Base-by-base conservation (phyloP, 2,888 invertebrate genomes). In the Drosophila lacicola region DNA sequence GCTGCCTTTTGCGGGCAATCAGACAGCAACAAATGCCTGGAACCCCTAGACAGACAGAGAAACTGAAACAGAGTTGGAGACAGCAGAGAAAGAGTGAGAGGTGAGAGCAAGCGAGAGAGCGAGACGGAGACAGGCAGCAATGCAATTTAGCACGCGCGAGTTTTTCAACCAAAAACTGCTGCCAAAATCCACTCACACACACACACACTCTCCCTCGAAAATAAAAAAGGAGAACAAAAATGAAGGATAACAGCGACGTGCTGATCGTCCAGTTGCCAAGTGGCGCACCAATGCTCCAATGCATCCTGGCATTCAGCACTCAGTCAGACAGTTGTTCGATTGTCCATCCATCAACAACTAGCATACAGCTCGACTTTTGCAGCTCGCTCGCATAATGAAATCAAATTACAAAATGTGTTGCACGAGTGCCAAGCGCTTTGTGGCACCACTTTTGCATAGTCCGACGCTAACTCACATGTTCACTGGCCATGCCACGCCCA, bases 1-100 rank as follows among this genome's bases (percentile, higher is more conserved):
- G 57, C 58, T 63, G 74, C 68, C 85, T 89, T 82, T 85, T 88
- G 83, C 83, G 88, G 82, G 82, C 90, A 88, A 86, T 88, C 89
- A 88, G 83, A 84, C 86, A 80, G 78, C 87, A 86, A 80, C 85
- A 89, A 88, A 89, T 84, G 79, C 64, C 69, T 57, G 49, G 47
- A 33, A 54, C 49, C 44, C 41, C 39, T 53, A 65, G 47, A 68
- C 51, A 57, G 66, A 51, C 33, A 57, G 42, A 36, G 39, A 37
- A 56, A 61, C 29, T 11, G 46, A 42, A 9, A 10, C 36, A 21
- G 50, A 29, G 29, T 29, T 29, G 29, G 29, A 29, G n/a, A 53
- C 25, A 39, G 25, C 4, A 51, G 50, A 47, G 6, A 42, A 4
- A 47, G 37, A 46, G 54, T 34, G 34, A 49, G 21, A 11, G 39